Percentiles rank a stretch among this genome's conserved stretches.
Conservation (phyloP, 2,888 invertebrate genomes). For the Malacosoma neustria region DNA sequence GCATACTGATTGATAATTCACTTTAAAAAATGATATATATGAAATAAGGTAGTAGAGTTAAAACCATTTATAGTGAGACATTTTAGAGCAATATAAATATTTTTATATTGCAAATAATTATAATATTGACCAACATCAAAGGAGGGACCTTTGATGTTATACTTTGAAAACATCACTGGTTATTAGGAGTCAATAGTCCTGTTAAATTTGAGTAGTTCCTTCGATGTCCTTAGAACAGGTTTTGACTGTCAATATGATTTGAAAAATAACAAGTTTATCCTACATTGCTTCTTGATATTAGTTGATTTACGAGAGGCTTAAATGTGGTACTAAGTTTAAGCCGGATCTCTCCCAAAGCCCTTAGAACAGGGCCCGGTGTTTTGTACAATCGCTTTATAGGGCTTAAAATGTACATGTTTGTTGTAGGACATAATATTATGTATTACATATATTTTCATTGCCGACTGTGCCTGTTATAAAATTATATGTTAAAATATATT, state of each 20-base stretch:
- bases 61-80: too few species aligned
- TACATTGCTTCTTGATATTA: conserved; percentile 46
- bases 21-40: too few species aligned
- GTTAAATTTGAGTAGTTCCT: not conserved
- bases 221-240: not conserved
- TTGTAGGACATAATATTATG: too few species aligned
- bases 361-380: conserved; percentile 39
- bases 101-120: too few species aligned
- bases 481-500: too few species aligned
- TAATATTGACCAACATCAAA: too few species aligned
- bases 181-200: not conserved
- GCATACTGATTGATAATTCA: too few species aligned
- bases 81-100: too few species aligned
- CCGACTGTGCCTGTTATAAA: not conserved
- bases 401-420: conserved; percentile 31
- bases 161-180: not conserved
- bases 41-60: too few species aligned
- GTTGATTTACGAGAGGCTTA: conserved; percentile 35
- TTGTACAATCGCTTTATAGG: conserved; percentile 25
- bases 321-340: conserved; percentile 53
- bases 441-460: too few species aligned
- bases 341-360: conserved; percentile 38
- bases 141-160: too few species aligned
- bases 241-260: not conserved
- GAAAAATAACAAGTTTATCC: conserved; percentile 41